Percentiles rank a stretch among this genome's conserved stretches.
These are phyloP conservation scores for Carollia perspicillata DNA, from an alignment of 2,113 vertebrate species.

Conservation along the genomic window DNA sequence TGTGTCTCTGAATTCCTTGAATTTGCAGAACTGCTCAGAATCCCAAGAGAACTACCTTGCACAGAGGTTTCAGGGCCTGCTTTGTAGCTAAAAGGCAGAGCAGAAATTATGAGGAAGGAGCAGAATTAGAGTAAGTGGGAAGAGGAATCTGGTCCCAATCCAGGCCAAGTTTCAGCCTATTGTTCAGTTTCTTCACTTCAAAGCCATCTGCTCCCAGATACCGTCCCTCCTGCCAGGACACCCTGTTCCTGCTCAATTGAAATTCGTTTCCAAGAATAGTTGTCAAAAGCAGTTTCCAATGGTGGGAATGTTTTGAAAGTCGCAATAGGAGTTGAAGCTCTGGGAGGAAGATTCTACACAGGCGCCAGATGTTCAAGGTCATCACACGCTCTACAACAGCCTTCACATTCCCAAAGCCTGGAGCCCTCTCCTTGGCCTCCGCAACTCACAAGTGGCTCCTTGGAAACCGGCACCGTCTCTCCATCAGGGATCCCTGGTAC, in stretches of 20 bases:
- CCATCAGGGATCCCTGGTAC: slow-evolving; percentile 25
- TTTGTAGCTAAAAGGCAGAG: slow-evolving; percentile 54
- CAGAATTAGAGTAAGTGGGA: background rate
- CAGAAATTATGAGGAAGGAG: slow-evolving; percentile 35
- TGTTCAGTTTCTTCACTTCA: slow-evolving; percentile 61
- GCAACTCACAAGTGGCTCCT: background rate
- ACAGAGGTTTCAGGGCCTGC: background rate
- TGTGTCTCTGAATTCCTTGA: slow-evolving; percentile 58
- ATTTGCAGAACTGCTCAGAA: slow-evolving; percentile 62
- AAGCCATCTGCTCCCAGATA: slow-evolving; percentile 63
- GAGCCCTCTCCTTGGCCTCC: background rate
- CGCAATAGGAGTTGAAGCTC: background rate
- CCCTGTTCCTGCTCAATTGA: slow-evolving; percentile 71
- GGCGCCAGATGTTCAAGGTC: slow-evolving; percentile 50
- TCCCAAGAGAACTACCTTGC: slow-evolving; percentile 66
- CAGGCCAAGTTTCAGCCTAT: slow-evolving; percentile 62
- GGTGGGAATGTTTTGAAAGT: slow-evolving; percentile 44
- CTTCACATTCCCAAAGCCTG: background rate
- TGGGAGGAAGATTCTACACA: slow-evolving; percentile 13
- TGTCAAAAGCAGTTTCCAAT: slow-evolving; percentile 49
- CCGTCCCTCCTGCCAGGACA: slow-evolving; percentile 61
- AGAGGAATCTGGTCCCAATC: slow-evolving; percentile 45
- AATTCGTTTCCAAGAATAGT: slow-evolving; percentile 71
- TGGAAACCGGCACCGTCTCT: slow-evolving; percentile 2
- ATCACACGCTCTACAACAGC: background rate